Conservation (phyloP, 2,113 vertebrate species). For the Labrus mixtus region DNA sequence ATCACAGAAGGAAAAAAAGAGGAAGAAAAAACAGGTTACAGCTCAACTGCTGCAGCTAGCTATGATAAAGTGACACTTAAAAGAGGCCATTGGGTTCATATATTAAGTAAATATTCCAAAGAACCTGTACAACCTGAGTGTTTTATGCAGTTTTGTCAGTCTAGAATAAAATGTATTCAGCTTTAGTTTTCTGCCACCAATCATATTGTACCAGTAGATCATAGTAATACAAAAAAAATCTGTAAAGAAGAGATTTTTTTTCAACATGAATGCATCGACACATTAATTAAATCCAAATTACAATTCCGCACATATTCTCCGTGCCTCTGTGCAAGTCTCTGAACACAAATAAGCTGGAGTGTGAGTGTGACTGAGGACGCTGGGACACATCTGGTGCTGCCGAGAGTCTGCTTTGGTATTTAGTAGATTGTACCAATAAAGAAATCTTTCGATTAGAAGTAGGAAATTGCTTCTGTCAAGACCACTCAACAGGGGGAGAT, state of each 20-base stretch:
- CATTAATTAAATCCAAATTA: slow-evolving; percentile 9
- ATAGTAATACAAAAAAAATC: too few species aligned
- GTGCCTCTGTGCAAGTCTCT: slow-evolving; percentile 14
- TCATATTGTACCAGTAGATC: neutral
- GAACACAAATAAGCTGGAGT: slow-evolving; percentile 13
- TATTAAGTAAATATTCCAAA: too few species aligned
- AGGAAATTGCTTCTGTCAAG: slow-evolving; percentile 83
- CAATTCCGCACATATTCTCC: slow-evolving; percentile 12
- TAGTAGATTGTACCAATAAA: slow-evolving; percentile 68
- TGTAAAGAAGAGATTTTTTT: slow-evolving; percentile 6
- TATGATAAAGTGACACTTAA: too few species aligned
- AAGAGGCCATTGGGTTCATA: too few species aligned
- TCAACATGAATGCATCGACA: neutral
- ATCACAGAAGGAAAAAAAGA: too few species aligned
- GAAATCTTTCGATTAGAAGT: slow-evolving; percentile 78
- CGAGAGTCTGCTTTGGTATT: slow-evolving; percentile 50
- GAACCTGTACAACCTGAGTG: too few species aligned
- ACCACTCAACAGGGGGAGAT: slow-evolving; percentile 63
- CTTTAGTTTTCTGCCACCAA: neutral
- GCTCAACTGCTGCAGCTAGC: too few species aligned
- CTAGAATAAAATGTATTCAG: too few species aligned
- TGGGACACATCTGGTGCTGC: slow-evolving; percentile 70
- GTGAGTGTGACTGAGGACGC: slow-evolving; percentile 41
- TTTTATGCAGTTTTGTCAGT: too few species aligned
- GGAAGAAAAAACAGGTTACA: too few species aligned